phyloP scores from a whole-genome alignment of 2,797 vertebrate species.

The Chiloscyllium punctatum region DNA sequence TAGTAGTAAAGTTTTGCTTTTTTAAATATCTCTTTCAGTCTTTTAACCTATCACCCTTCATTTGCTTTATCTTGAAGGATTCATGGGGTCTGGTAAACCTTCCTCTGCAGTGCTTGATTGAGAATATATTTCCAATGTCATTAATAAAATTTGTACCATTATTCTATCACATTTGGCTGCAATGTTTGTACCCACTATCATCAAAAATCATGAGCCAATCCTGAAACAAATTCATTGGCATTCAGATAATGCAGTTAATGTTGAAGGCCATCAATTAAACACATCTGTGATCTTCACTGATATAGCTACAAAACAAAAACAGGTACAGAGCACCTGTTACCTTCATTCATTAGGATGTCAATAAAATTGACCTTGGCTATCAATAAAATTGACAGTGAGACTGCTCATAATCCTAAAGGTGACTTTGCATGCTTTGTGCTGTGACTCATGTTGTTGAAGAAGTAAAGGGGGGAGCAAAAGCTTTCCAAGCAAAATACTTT shows the following conservation, averaged over 20 bases:
- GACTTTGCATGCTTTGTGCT: neutral
- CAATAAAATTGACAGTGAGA: neutral
- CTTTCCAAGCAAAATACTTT: neutral
- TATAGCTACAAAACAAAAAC: neutral
- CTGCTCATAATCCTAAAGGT: neutral
- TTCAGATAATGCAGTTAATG: neutral
- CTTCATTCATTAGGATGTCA: neutral
- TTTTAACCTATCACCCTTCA: too few relatives aligned
- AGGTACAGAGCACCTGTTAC: neutral
- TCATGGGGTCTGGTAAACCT: neutral
- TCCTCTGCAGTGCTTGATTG: neutral
- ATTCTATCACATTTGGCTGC: neutral
- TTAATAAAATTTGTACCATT: neutral
- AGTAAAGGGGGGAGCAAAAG: neutral
- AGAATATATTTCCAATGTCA: neutral
- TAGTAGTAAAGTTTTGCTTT: too few relatives aligned
- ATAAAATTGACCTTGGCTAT: neutral
- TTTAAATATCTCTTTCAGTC: too few relatives aligned
- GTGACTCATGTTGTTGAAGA: neutral
- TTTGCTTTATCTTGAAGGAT: too few relatives aligned
- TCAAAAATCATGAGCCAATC: neutral
- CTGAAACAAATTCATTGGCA: neutral
- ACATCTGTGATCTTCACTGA: neutral
- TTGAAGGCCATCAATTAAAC: neutral
- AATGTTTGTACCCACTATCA: neutral